Base-by-base conservation (phyloP, 2,113 vertebrate species). In the Microcebus murinus region DNA sequence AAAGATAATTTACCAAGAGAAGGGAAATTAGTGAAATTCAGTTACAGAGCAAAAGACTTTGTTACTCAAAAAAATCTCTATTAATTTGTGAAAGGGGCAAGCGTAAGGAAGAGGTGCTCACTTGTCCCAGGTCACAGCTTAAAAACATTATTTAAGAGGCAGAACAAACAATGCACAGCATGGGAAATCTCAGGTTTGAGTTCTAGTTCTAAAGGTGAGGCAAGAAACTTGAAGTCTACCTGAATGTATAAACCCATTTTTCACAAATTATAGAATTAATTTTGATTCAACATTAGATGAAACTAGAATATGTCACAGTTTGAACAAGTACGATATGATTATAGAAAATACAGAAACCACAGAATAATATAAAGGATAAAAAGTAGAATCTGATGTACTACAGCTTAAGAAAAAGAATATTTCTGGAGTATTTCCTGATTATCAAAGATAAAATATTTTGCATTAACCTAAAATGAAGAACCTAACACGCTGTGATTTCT, bases 1-100 rank as follows among this genome's bases (percentile, higher is more conserved):
- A 70, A 52, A 87, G 52, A 83, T 71, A 82, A 94, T 91, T 93
- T 79, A 55, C 36, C 57, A 61, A 84, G 18, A 91, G 55, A 92
- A 70, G 76, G 20, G 23, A 65, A 91, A 82, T 73, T 13, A 87
- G 57, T 65, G 9, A 70, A 96, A 76, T 27, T 39, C 48, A 52
- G 12, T 52, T 73, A 95, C 1, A 70, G 4, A 65, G 36, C 45
- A 86, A 94, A 67, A 59, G 68, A 70, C 5, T 39, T 95, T 59
- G 42, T 79, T 92, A 77, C 65, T 68, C 25, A 70, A 34, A 39
- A 89, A 91, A 91, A 50, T 12, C 29, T 91, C 45, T 48, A 77
- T 55, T 45, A 70, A 45, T 55, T 61, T 52, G 20, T 9, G 6
- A 96, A 94, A 89, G 14, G 5, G 13, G 29, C 50, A 90, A 52